Percentiles rank a stretch among this genome's conserved stretches.
Conservation (phyloP, 2,888 invertebrate genomes). For the Siphonodentalium dalli region DNA sequence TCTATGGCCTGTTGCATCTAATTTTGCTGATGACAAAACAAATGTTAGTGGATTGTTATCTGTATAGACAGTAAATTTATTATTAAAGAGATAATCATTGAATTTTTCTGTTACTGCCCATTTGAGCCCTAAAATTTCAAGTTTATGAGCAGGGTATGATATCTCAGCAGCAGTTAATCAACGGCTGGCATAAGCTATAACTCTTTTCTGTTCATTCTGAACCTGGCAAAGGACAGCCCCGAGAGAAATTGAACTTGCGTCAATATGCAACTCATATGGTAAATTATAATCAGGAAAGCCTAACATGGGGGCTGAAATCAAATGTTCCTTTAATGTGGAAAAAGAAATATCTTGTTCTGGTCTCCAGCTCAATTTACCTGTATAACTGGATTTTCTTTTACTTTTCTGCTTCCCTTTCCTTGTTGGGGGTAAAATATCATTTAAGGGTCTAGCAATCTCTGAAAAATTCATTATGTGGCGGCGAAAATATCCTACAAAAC, state of each 20-base stretch:
- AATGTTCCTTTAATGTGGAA: neutral
- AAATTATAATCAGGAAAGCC: conserved; percentile 4
- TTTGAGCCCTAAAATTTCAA: conserved; percentile 15
- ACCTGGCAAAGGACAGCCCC: conserved; percentile 15
- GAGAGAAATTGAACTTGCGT: conserved; percentile 5
- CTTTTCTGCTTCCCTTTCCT: neutral
- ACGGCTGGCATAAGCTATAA: conserved; percentile 15
- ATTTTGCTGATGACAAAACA: too few relatives aligned
- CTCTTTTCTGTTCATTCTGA: neutral
- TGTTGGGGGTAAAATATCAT: neutral
- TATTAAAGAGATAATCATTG: conserved; percentile 10
- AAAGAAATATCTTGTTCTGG: conserved; percentile 1
- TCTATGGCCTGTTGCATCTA: conserved; percentile 9
- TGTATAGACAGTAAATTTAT: too few relatives aligned
- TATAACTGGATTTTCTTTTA: neutral
- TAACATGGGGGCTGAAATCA: conserved; percentile 1
- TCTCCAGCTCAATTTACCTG: neutral
- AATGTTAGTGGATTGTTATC: too few relatives aligned
- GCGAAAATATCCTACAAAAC: too few relatives aligned
- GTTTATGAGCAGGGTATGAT: conserved; percentile 14
- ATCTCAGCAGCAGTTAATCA: conserved; percentile 1
- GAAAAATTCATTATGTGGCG: too few relatives aligned
- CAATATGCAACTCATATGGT: conserved; percentile 6
- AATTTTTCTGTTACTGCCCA: conserved; percentile 18
- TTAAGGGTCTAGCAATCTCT: too few relatives aligned